Conservation (phyloP, 2,113 vertebrate genomes). For the Apistogramma diplotaenia region DNA sequence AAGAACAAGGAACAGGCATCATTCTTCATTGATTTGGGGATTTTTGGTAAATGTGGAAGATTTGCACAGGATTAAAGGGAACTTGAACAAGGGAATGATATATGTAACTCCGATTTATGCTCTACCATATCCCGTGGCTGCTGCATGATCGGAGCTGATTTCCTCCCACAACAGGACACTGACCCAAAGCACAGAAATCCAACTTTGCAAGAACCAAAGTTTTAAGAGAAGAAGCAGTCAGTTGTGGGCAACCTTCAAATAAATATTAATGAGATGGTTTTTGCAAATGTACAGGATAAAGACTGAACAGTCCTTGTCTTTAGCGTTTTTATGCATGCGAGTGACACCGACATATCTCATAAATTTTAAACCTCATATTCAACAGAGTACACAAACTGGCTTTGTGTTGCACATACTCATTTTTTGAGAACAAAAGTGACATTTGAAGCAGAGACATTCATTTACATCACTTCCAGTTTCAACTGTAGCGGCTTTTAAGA, state of each 20-base stretch:
- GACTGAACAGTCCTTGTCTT: constrained; percentile 7
- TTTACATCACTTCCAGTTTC: constrained; percentile 40
- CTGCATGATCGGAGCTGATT: not conserved
- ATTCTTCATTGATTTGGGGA: not conserved
- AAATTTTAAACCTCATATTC: constrained; percentile 32
- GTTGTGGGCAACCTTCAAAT: constrained; percentile 11
- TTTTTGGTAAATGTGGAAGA: not conserved
- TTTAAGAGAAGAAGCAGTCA: not conserved
- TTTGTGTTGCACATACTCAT: constrained; percentile 22
- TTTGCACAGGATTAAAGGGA: not conserved
- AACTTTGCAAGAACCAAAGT: not conserved
- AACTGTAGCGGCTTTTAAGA: not conserved
- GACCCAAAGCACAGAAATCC: not conserved
- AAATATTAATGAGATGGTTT: constrained; percentile 53
- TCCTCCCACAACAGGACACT: not conserved
- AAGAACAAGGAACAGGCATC: constrained; percentile 1
- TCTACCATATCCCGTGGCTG: not conserved
- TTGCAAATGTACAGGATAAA: constrained; percentile 30
- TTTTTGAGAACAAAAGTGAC: constrained; percentile 56
- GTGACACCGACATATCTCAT: constrained; percentile 14
- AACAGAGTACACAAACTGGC: constrained; percentile 40
- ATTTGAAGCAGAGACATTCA: constrained; percentile 67
- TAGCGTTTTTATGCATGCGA: constrained; percentile 9
- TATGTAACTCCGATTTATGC: not conserved
- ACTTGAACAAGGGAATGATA: not conserved